Conservation (phyloP, 2,888 invertebrate genomes). For the Liodrosophila aerea region DNA sequence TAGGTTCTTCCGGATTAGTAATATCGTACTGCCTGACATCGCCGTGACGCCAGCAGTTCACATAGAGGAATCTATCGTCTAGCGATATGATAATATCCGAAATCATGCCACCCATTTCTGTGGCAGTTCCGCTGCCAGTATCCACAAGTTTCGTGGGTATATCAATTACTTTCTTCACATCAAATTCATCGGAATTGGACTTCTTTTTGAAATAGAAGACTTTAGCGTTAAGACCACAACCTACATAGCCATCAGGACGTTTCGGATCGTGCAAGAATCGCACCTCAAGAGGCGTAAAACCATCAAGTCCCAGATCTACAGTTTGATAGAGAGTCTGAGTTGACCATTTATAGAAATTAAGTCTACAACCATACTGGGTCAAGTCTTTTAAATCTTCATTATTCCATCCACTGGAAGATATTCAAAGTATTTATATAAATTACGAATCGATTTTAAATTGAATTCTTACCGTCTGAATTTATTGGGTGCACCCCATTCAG, state of each 20-base stretch:
- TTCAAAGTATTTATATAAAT: too few relatives aligned
- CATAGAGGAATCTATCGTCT: constrained; percentile 95
- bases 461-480: constrained; percentile 85
- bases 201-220: constrained; percentile 87
- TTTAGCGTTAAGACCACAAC: constrained; percentile 91
- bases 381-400: constrained; percentile 83
- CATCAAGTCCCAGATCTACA: constrained; percentile 93
- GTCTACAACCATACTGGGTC: constrained; percentile 89
- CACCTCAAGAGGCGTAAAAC: constrained; percentile 94
- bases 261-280: constrained; percentile 96
- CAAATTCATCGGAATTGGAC: constrained; percentile 85
- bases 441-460: not conserved
- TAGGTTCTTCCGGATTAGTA: constrained; percentile 90
- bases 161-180: constrained; percentile 92
- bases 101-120: constrained; percentile 89
- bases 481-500: constrained; percentile 96
- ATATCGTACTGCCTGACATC: constrained; percentile 98
- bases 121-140: constrained; percentile 83
- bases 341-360: constrained; percentile 96
- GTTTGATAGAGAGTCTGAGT: constrained; percentile 90
- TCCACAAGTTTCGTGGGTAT: constrained; percentile 91
- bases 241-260: constrained; percentile 93
- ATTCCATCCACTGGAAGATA: constrained; percentile 84
- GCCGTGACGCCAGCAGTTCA: constrained; percentile 96
- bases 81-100: constrained; percentile 96